phyloP scores from a whole-genome alignment of 1,140 invertebrate genomes.

The Drosophila ogumai region DNA sequence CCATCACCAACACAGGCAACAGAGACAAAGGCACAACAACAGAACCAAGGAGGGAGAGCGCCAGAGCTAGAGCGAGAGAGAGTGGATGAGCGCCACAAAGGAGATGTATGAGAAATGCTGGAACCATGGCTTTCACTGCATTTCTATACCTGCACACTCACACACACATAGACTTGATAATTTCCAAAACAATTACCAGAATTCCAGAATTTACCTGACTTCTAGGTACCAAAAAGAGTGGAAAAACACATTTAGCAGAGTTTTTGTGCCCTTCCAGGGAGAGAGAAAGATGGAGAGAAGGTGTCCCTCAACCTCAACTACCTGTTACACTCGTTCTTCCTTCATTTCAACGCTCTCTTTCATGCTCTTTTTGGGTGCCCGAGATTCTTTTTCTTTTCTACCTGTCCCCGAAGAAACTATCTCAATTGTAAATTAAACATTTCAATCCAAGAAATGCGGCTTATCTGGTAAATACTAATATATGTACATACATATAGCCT shows the following conservation, averaged over 20 bases:
- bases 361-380: conserved; percentile 14
- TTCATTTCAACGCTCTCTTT: conserved; percentile 2
- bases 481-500: neutral
- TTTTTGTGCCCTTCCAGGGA: conserved; percentile 18
- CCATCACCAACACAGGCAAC: conserved; percentile 8
- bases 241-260: conserved; percentile 21
- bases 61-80: neutral
- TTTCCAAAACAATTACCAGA: conserved; percentile 47
- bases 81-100: conserved; percentile 20
- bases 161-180: conserved; percentile 27
- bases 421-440: conserved; percentile 49
- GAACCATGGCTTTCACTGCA: conserved; percentile 62
- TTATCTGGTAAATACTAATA: conserved; percentile 18
- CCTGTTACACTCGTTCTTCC: conserved; percentile 68
- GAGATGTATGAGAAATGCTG: conserved; percentile 22
- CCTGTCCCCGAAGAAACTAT: conserved; percentile 33
- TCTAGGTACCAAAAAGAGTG: conserved; percentile 14
- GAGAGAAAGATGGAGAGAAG: conserved; percentile 6
- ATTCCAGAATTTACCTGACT: conserved; percentile 42
- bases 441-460: conserved; percentile 30
- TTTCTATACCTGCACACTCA: conserved; percentile 38
- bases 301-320: conserved; percentile 49
- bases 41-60: neutral
- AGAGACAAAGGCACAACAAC: conserved; percentile 3
- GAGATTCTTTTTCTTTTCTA: conserved; percentile 33